Conservation (phyloP, 1,140 invertebrate genomes). For the Papilio machaon region DNA sequence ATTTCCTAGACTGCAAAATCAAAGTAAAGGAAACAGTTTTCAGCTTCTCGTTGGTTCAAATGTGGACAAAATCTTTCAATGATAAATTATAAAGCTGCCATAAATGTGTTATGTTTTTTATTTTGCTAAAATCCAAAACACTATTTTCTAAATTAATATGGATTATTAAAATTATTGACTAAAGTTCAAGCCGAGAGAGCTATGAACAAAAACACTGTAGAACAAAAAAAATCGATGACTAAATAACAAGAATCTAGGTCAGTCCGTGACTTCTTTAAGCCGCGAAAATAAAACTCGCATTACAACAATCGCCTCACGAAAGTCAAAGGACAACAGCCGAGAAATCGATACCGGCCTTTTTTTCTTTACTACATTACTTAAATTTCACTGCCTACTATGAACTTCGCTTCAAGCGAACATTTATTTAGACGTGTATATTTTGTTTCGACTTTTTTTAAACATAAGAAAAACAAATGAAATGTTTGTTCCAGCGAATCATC, state of each 20-base stretch:
- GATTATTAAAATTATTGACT: background rate
- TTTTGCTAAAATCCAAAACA: too few relatives aligned
- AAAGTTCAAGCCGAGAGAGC: background rate
- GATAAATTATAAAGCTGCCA: too few relatives aligned
- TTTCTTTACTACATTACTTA: conserved; percentile 6
- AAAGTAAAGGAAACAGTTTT: too few relatives aligned
- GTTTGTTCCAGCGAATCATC: too few relatives aligned
- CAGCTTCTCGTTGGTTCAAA: too few relatives aligned
- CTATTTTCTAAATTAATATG: background rate
- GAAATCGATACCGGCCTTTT: conserved; percentile 30
- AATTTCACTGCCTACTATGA: background rate
- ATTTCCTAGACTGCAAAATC: too few relatives aligned
- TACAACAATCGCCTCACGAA: conserved; percentile 37
- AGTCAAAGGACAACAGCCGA: conserved; percentile 30
- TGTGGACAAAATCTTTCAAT: too few relatives aligned
- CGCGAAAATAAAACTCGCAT: conserved; percentile 37
- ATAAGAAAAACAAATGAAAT: background rate
- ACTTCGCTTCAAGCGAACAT: background rate
- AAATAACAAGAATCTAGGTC: conserved; percentile 35
- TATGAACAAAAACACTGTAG: background rate
- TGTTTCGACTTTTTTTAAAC: background rate
- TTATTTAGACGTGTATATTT: background rate
- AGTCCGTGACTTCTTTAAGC: conserved; percentile 37
- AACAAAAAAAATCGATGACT: conserved; percentile 25
- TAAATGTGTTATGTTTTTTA: too few relatives aligned